Evolutionary conservation across 2,888 invertebrate genomes (phyloP).

Genomic region (Callinectes sapidus): DNA sequence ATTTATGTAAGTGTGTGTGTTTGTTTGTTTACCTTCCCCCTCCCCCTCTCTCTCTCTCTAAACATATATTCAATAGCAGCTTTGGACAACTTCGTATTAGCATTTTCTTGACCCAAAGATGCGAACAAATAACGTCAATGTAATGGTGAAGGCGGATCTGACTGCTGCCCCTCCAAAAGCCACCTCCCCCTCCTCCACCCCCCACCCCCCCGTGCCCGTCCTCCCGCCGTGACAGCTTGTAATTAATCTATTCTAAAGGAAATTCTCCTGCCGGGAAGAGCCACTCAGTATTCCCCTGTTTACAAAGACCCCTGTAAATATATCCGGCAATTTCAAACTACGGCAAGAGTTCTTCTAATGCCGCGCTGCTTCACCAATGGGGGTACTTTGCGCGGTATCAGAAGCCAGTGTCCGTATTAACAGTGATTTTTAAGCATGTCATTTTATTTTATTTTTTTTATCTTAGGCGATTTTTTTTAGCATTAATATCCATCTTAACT

Average conservation of each 20-base stretch:
- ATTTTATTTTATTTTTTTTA: too few relatives aligned
- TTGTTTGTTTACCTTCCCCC: too few relatives aligned
- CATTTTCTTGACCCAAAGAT: neutral
- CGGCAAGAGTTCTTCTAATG: neutral
- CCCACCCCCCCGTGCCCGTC: too few relatives aligned
- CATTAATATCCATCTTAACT: too few relatives aligned
- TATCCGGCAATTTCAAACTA: conserved; percentile 19
- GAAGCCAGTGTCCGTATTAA: too few relatives aligned
- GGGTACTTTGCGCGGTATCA: neutral
- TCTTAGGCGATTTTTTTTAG: too few relatives aligned
- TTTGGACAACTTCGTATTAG: neutral
- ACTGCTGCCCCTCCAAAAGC: neutral
- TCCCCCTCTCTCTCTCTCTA: too few relatives aligned
- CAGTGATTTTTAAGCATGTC: too few relatives aligned
- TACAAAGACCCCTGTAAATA: conserved; percentile 19
- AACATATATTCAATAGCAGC: neutral
- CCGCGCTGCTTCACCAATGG: neutral
- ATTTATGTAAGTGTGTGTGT: neutral
- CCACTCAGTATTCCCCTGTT: conserved; percentile 17
- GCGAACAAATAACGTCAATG: neutral
- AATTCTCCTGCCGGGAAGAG: conserved; percentile 14
- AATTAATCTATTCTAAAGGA: conserved; percentile 28
- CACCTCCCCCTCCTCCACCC: neutral
- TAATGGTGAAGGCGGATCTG: neutral
- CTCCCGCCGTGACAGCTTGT: conserved; percentile 14